phyloP scores from a whole-genome alignment of 2,797 vertebrate genomes.

The Sitta carolinensis region DNA sequence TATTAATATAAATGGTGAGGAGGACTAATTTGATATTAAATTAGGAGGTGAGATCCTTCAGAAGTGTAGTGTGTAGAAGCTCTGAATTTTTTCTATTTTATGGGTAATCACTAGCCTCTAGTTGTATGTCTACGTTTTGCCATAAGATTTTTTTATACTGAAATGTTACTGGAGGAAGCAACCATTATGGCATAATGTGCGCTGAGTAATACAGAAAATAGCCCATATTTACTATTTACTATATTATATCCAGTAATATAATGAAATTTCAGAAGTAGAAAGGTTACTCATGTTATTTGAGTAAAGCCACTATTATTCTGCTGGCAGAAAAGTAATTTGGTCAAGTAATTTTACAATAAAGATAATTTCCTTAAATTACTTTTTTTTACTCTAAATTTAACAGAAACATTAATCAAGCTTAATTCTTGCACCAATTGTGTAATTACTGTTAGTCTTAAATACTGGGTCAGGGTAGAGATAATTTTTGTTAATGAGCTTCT shows the following conservation, averaged over 20 bases:
- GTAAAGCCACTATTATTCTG: background rate
- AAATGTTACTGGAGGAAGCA: background rate
- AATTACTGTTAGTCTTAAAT: background rate
- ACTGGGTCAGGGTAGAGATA: background rate
- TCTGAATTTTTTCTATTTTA: slow-evolving; percentile 9
- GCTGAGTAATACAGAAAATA: background rate
- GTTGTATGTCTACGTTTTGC: background rate
- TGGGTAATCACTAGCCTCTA: background rate
- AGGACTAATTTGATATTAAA: background rate
- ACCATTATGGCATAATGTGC: background rate
- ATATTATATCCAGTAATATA: background rate
- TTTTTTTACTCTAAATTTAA: background rate
- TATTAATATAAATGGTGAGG: background rate
- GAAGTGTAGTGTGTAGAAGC: background rate
- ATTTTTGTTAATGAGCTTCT: background rate
- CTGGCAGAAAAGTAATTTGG: background rate
- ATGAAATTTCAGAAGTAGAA: background rate
- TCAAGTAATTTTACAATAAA: background rate
- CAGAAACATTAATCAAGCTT: background rate
- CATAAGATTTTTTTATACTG: background rate
- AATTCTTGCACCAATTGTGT: background rate
- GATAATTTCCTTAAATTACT: background rate
- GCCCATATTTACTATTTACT: background rate
- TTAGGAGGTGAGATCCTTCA: background rate
- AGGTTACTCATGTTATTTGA: background rate